Evolutionary conservation across 2,113 vertebrate genomes (phyloP).

Genomic region (Megalops atlanticus): DNA sequence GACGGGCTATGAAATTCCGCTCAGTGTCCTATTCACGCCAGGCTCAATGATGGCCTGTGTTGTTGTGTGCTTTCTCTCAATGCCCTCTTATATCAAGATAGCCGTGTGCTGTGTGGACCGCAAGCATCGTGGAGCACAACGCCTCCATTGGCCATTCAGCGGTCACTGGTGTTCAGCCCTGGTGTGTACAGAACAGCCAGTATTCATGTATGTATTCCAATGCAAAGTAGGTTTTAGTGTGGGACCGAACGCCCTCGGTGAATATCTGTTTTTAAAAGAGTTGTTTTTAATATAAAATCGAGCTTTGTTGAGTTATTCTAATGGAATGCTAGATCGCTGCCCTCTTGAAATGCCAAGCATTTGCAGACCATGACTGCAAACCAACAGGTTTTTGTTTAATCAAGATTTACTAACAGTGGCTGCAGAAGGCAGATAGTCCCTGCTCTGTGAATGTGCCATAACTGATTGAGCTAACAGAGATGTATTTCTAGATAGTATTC

Average conservation of each 20-base stretch:
- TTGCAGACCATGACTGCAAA: too few relatives aligned
- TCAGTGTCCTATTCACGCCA: neutral
- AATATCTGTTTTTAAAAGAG: neutral
- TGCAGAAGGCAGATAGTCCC: too few relatives aligned
- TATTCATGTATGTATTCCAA: neutral
- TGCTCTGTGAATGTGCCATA: too few relatives aligned
- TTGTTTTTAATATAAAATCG: neutral
- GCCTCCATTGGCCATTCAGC: neutral
- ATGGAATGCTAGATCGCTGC: too few relatives aligned
- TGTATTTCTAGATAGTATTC: neutral
- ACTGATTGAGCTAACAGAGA: neutral
- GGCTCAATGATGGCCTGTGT: slow-evolving; percentile 1
- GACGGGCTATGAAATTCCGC: neutral
- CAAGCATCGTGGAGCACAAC: neutral
- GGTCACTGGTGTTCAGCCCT: too few relatives aligned
- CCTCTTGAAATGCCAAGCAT: too few relatives aligned
- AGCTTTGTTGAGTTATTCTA: neutral
- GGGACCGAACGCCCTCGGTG: neutral
- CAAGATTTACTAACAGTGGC: too few relatives aligned
- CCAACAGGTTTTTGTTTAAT: too few relatives aligned
- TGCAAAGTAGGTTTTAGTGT: neutral
- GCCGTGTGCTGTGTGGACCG: neutral
- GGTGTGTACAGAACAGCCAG: neutral
- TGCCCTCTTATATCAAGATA: neutral
- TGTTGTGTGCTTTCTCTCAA: neutral